Percentiles rank a stretch among this genome's conserved stretches.
These are phyloP conservation scores for Sander vitreus DNA, from an alignment of 2,113 vertebrate species.

Conservation along the genomic window DNA sequence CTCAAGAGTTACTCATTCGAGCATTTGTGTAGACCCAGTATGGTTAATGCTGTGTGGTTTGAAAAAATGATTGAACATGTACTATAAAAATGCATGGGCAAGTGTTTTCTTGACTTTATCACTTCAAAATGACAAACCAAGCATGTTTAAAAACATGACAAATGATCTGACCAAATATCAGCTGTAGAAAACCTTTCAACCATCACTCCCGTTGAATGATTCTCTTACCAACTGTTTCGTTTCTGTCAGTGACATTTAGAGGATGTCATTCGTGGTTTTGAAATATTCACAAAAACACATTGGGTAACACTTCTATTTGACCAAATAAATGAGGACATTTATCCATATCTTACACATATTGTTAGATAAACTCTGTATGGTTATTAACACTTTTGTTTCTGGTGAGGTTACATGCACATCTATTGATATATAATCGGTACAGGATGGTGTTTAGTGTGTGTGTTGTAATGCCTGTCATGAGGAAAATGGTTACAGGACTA, in stretches of 20 bases:
- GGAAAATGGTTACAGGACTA: neutral
- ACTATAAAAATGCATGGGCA: neutral
- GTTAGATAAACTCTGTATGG: neutral
- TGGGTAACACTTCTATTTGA: too few relatives aligned
- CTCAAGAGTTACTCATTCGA: neutral
- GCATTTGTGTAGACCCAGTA: neutral
- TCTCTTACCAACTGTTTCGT: too few relatives aligned
- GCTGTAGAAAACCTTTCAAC: neutral
- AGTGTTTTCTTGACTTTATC: neutral
- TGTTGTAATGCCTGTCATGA: neutral
- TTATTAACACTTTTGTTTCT: neutral
- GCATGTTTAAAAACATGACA: neutral
- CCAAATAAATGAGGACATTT: neutral
- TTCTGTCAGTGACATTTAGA: neutral
- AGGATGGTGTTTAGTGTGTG: neutral
- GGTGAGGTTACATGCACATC: neutral
- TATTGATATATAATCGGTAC: neutral
- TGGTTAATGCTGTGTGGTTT: constrained; percentile 3
- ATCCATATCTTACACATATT: neutral
- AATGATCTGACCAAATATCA: neutral
- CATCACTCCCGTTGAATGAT: neutral
- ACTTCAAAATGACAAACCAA: neutral
- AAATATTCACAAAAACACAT: constrained; percentile 1
- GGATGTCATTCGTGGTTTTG: constrained; percentile 3
- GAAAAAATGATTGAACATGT: neutral